A percentile compares a stretch with the other conserved stretches of the same genome.
Evolutionary conservation across 1,140 invertebrate species (phyloP).

Genomic region (Drosophila nigrodunni): DNA sequence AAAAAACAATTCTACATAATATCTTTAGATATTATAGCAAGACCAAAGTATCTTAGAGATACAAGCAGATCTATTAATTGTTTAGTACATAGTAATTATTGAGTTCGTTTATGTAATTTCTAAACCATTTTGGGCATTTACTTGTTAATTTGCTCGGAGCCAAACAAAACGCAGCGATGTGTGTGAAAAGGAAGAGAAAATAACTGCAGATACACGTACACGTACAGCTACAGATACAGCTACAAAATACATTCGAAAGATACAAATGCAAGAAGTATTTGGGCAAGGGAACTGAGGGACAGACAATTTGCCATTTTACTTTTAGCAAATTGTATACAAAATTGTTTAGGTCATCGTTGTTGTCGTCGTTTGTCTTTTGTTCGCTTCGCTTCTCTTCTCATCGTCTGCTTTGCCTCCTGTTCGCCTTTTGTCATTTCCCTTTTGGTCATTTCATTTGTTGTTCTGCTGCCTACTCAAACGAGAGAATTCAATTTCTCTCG

Average conservation of each 20-base stretch:
- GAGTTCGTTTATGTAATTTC: slow-evolving; percentile 22
- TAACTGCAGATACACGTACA: slow-evolving; percentile 7
- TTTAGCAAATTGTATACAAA: slow-evolving; percentile 74
- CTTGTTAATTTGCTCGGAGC: background rate
- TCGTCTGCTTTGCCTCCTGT: background rate
- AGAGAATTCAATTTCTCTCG: slow-evolving; percentile 10
- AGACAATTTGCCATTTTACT: slow-evolving; percentile 79
- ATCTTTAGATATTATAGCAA: background rate
- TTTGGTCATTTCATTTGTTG: slow-evolving; percentile 29
- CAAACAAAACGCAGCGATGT: slow-evolving; percentile 27
- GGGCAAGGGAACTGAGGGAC: slow-evolving; percentile 14
- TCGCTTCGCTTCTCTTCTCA: slow-evolving; percentile 16
- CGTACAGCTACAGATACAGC: slow-evolving; percentile 1
- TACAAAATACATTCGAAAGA: background rate
- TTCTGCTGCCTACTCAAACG: slow-evolving; percentile 9
- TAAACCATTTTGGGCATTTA: slow-evolving; percentile 31
- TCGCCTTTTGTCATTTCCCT: slow-evolving; percentile 21
- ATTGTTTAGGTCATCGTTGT: slow-evolving; percentile 74
- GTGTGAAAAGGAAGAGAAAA: slow-evolving; percentile 27
- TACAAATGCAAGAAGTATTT: slow-evolving; percentile 10
- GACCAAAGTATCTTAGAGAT: background rate
- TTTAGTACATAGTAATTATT: background rate
- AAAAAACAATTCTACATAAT: background rate
- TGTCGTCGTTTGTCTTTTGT: slow-evolving; percentile 23
- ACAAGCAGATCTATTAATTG: slow-evolving; percentile 1